Evolutionary conservation across 2,888 invertebrate genomes (phyloP).

Genomic region (Kuschelorhynchus macadamiae): DNA sequence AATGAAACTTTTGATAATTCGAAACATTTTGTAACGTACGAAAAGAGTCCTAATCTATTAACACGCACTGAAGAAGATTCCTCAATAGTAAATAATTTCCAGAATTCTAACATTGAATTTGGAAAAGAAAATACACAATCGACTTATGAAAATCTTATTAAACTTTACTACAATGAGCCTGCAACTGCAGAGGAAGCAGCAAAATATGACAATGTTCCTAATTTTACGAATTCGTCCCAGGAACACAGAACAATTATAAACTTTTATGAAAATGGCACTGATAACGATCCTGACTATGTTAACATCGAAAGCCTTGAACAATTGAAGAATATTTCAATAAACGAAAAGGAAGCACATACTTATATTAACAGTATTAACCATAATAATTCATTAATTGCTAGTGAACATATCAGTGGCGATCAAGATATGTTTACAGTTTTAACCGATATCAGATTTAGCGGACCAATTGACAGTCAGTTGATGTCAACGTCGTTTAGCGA

Average conservation of each 20-base stretch:
- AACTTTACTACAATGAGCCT: not conserved
- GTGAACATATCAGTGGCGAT: conserved; percentile 1
- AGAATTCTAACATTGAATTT: not conserved
- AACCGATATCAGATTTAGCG: conserved; percentile 67
- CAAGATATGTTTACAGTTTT: conserved; percentile 62
- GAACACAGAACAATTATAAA: not conserved
- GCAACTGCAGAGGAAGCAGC: not conserved
- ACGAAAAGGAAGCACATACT: not conserved
- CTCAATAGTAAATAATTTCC: no score
- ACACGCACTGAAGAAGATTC: no score
- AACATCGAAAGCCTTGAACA: conserved; percentile 59
- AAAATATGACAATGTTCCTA: conserved; percentile 22
- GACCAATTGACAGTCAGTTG: conserved; percentile 65
- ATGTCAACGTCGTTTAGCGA: conserved; percentile 70
- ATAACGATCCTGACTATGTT: conserved; percentile 60
- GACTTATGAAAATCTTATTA: conserved; percentile 8
- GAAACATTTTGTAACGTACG: not conserved
- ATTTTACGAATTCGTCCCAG: not conserved
- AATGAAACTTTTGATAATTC: conserved; percentile 2
- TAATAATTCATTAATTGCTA: conserved; percentile 5
- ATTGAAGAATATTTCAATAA: conserved; percentile 49
- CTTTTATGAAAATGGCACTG: conserved; percentile 39
- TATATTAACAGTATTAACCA: conserved; percentile 21
- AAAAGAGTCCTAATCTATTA: not conserved
- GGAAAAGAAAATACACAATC: conserved; percentile 11